Conservation (phyloP, 2,113 vertebrate species). For the Alligator sinensis region DNA sequence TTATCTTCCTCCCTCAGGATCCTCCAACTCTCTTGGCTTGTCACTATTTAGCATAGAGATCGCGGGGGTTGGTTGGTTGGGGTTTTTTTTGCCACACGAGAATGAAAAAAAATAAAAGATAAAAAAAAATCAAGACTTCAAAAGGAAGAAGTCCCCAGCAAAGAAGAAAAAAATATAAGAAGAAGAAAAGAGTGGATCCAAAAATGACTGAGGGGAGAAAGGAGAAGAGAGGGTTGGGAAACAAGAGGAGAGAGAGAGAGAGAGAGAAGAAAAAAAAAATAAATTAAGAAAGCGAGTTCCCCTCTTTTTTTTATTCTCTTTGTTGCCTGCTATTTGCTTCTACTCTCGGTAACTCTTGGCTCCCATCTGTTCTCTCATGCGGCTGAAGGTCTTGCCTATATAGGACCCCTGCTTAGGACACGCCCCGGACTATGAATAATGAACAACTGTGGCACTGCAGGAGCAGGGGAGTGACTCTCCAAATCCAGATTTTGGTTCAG, state of each 20-base stretch:
- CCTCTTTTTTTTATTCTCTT: conserved; percentile 24
- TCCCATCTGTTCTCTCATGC: conserved; percentile 72
- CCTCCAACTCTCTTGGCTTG: background rate
- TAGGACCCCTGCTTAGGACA: conserved; percentile 81
- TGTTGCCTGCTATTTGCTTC: background rate
- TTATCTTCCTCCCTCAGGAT: background rate
- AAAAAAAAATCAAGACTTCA: background rate
- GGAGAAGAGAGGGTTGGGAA: background rate
- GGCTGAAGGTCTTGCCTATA: conserved; percentile 83
- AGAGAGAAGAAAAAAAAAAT: background rate
- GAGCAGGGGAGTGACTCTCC: background rate
- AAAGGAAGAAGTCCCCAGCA: background rate
- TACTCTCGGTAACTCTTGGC: conserved; percentile 41
- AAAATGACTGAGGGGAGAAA: background rate
- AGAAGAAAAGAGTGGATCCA: background rate
- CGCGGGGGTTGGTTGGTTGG: background rate
- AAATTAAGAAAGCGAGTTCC: background rate
- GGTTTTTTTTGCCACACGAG: background rate
- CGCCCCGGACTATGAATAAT: conserved; percentile 86
- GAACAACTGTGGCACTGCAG: conserved; percentile 8
- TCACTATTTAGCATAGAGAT: background rate
- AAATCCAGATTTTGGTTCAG: background rate
- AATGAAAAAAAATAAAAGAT: background rate
- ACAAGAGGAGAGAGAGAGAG: fast-evolving
- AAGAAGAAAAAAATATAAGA: background rate